Evolutionary conservation across 2,888 invertebrate species (phyloP), one percentile per base, ranked within the genome.

Genomic region (Acholoe squamosa): DNA sequence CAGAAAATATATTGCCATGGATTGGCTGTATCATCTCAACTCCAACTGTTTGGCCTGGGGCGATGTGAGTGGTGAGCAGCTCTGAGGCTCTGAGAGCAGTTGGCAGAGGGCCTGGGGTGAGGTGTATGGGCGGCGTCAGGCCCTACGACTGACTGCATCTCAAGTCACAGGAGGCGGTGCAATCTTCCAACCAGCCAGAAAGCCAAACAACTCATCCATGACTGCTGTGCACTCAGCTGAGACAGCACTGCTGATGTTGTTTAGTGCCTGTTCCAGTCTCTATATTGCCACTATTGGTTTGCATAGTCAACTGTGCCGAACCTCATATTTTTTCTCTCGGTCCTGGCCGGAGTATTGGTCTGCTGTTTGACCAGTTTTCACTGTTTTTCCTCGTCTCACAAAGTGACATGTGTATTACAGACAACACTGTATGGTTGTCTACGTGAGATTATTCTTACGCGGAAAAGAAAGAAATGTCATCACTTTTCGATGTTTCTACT

Each of bases 21-120:
- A 71, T 71, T 28, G 25, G 28, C 71, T 28, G 71, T 28, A 71
- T 71, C 71, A 71, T 71, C 71, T 71, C 71, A n/a, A 28, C 28
- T 14, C 71, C 25, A 28, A 25, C 71, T 14, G 71, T 28, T 71
- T 14, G 25, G 61, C 61, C 19, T 19, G 61, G 61, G 19, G 28
- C 71, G 14, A 25, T 71, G n/a, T 28, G 71, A 71, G 71, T 28
- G 28, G 28, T 71, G 28, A 71, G n/a, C 61, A 61, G 3, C n/a
- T 61, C 61, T 19, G 61, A n/a, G 61, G n/a, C 7, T 7, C 22
- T 61, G 12, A 3, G 43, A 43, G 43, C 43, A 43, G 43, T 43
- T 43, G 43, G 43, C 43, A 43, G 10, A 61, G 61, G 61, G 61
- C 12, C 12, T 19, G 61, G 19, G 43, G 61, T n/a, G 61, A 61